Conservation (phyloP, 2,888 invertebrate genomes). For the Palloptera scutellata region DNA sequence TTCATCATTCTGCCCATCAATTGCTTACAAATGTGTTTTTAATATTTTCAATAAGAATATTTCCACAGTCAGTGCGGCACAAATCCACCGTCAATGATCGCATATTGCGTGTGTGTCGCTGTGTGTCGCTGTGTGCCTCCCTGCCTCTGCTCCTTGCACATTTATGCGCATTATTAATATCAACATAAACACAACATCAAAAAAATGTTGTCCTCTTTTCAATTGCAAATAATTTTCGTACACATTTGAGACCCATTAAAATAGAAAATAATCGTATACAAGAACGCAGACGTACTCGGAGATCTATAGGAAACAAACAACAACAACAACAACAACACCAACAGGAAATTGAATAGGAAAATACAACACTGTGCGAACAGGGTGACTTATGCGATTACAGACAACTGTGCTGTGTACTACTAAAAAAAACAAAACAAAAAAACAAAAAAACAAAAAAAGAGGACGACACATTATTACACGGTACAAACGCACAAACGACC, state of each 20-base stretch:
- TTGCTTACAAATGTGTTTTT: conserved; percentile 50
- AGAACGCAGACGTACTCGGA: background rate
- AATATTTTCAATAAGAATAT: conserved; percentile 51
- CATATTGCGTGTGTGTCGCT: no score
- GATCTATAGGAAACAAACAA: background rate
- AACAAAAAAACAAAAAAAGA: background rate
- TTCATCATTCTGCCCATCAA: conserved; percentile 24
- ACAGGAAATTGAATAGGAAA: conserved; percentile 30
- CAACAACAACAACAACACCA: conserved; percentile 6
- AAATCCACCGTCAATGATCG: no score
- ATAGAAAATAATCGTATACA: background rate
- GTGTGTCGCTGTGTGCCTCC: background rate
- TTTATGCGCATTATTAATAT: conserved; percentile 42
- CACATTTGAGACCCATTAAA: conserved; percentile 32
- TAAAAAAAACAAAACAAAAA: background rate
- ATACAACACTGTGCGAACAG: conserved; percentile 52
- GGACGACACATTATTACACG: background rate
- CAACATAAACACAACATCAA: conserved; percentile 41
- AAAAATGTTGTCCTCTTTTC: conserved; percentile 2
- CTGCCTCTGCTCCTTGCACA: conserved; percentile 13
- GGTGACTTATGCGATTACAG: conserved; percentile 61
- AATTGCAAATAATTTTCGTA: conserved; percentile 17
- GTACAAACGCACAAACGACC: background rate
- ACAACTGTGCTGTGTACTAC: conserved; percentile 48
- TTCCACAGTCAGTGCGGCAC: no score